Evolutionary conservation across 2,113 vertebrate genomes (phyloP), one percentile per base, ranked within the genome.

Genomic region (Caranx melampygus): DNA sequence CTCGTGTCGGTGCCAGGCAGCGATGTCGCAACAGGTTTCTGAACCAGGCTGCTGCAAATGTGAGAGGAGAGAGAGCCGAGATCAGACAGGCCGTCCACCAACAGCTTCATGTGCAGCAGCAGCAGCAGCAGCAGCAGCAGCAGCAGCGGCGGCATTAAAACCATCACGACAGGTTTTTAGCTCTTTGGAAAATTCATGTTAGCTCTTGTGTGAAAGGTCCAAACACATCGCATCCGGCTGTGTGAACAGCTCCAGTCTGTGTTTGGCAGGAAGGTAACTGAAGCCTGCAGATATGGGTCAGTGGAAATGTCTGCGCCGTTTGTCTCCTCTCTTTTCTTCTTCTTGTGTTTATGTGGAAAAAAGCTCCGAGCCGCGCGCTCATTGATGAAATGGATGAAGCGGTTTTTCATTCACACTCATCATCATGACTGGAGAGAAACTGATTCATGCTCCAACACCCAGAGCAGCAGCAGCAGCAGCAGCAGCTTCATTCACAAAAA

Each of bases 1-100:
- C 75, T 34, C 77, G 70, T 74, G 72, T 72, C 75, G 45, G 58
- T 81, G 80, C 78, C 89, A 26, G 26, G 26, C 26, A 92, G 89
- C 82, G 49, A 69, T 91, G 84, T 92, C 83, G 92, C 93, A 95
- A 94, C 94, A 94, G 92, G 93, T 94, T 94, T 86, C 64, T 82
- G 76, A 78, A 85, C 31, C 59, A 61, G 83, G 76, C 52, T 72
- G 71, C 66, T 72, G 65, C n/a, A 84, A 69, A 88, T 75, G 10
- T 0, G 52, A 61, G 57, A 37, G 35, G 35, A 26, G 26, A 26
- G 26, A 26, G 26, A 26, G 26, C 51, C 0, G 7, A n/a, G 14
- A 21, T 16, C 3, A 49, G 31, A 14, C 9, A 21, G 16, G 33
- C 18, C 5, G 13, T 3, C 15, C 40, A 20, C n/a, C 6, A 49